Conservation (phyloP, 2,797 vertebrate genomes). For the Hydrocynus forskahlii region DNA sequence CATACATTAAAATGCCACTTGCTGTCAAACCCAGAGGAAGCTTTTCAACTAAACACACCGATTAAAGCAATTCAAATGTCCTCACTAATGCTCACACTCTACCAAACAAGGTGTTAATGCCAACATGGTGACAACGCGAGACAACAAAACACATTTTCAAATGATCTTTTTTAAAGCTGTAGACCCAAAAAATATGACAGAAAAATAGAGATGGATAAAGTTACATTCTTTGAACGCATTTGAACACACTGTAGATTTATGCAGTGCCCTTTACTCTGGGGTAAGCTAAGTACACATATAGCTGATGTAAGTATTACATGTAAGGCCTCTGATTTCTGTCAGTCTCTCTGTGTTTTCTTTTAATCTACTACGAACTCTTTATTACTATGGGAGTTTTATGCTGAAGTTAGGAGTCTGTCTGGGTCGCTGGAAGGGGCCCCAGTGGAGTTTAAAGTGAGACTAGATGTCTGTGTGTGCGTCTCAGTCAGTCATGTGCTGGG, state of each 20-base stretch:
- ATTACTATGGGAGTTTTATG: background rate
- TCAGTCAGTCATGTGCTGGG: constrained; percentile 45
- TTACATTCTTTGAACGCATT: background rate
- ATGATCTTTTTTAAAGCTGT: background rate
- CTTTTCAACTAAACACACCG: background rate
- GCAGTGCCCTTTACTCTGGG: background rate
- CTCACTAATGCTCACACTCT: background rate
- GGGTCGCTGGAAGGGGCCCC: background rate
- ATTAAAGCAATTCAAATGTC: background rate
- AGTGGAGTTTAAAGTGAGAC: background rate
- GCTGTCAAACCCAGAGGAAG: background rate
- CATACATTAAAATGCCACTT: background rate
- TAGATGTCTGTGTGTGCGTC: constrained; percentile 14
- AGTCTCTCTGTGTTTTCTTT: background rate
- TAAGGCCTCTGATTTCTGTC: background rate
- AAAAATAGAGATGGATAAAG: background rate
- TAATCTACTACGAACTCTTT: constrained; percentile 3
- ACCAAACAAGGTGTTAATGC: background rate
- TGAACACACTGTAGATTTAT: background rate
- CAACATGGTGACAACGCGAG: background rate
- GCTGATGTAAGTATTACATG: constrained; percentile 13
- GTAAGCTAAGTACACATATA: background rate
- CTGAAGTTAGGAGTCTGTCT: constrained; percentile 2
- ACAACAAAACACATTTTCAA: background rate
- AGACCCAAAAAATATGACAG: background rate